Evolutionary conservation across 2,797 vertebrate genomes (phyloP).

Genomic region (Lithobates sylvaticus): DNA sequence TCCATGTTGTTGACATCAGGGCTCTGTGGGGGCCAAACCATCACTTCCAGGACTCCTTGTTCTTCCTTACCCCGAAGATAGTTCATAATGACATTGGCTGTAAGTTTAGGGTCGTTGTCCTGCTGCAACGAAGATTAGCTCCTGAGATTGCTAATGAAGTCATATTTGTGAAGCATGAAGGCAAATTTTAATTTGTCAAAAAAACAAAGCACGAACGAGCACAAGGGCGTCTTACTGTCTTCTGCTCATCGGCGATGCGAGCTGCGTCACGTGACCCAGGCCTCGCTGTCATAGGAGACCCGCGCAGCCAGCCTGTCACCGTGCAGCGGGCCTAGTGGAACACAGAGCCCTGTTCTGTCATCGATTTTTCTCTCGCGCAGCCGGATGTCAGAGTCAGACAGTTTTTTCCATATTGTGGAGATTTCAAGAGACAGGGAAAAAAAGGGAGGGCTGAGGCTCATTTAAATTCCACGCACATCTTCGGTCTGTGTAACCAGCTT

Average conservation of each 20-base stretch:
- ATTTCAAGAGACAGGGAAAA: constrained; percentile 65
- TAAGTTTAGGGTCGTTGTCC: too few species aligned
- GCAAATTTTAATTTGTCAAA: not conserved
- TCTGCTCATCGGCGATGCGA: not conserved
- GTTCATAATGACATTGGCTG: too few species aligned
- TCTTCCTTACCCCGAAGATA: too few species aligned
- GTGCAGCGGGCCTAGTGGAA: constrained; percentile 30
- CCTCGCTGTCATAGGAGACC: constrained; percentile 8
- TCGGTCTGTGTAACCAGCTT: constrained; percentile 68
- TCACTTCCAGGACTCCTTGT: too few species aligned
- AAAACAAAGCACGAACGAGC: not conserved
- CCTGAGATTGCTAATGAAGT: not conserved
- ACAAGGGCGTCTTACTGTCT: not conserved
- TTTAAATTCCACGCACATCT: constrained; percentile 67
- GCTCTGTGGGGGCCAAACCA: too few species aligned
- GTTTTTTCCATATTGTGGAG: constrained; percentile 58
- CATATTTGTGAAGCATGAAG: not conserved
- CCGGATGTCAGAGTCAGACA: constrained; percentile 62
- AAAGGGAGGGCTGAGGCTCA: constrained; percentile 64
- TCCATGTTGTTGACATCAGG: too few species aligned
- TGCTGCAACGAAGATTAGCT: too few species aligned
- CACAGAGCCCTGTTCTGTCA: constrained; percentile 42
- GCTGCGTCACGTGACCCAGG: not conserved
- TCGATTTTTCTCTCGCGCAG: constrained; percentile 56
- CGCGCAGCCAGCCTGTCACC: constrained; percentile 20